These are phyloP conservation scores for Phenacoccus solenopsis DNA, from an alignment of 1,140 invertebrate species.

Conservation along the genomic window DNA sequence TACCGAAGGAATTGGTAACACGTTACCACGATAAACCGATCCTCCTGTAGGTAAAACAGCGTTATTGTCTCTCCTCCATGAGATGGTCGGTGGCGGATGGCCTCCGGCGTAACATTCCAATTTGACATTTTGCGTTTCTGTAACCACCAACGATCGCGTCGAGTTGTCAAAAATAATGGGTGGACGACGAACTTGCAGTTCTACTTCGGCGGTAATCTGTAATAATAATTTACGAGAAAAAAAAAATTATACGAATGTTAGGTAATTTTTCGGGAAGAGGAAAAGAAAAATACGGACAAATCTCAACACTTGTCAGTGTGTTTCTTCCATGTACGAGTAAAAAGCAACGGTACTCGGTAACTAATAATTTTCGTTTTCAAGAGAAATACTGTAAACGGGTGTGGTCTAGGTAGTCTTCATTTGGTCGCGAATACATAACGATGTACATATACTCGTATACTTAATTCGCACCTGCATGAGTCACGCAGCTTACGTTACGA, in stretches of 20 bases:
- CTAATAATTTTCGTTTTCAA: too few relatives aligned
- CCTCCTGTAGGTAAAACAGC: constrained; percentile 79
- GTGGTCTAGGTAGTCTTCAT: too few relatives aligned
- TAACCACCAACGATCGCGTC: constrained; percentile 69
- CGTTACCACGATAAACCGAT: constrained; percentile 70
- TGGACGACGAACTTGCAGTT: constrained; percentile 66
- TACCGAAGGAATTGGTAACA: constrained; percentile 64
- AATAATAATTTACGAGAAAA: constrained; percentile 32
- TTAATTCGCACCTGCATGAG: too few relatives aligned
- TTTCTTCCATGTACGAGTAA: too few relatives aligned
- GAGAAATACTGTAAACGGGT: too few relatives aligned
- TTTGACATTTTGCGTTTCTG: constrained; percentile 60
- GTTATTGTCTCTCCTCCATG: constrained; percentile 86
- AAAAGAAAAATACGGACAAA: too few relatives aligned
- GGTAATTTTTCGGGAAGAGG: too few relatives aligned
- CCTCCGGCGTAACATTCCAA: constrained; percentile 80
- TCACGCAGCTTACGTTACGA: too few relatives aligned
- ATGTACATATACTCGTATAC: too few relatives aligned
- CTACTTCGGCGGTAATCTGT: constrained; percentile 52
- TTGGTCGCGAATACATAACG: too few relatives aligned
- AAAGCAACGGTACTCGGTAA: too few relatives aligned
- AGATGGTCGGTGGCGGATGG: constrained; percentile 66
- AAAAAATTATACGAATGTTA: neutral
- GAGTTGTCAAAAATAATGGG: constrained; percentile 88
- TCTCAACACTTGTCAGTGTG: too few relatives aligned